phyloP scores from a whole-genome alignment of 2,113 vertebrate species.

The Melospiza georgiana region DNA sequence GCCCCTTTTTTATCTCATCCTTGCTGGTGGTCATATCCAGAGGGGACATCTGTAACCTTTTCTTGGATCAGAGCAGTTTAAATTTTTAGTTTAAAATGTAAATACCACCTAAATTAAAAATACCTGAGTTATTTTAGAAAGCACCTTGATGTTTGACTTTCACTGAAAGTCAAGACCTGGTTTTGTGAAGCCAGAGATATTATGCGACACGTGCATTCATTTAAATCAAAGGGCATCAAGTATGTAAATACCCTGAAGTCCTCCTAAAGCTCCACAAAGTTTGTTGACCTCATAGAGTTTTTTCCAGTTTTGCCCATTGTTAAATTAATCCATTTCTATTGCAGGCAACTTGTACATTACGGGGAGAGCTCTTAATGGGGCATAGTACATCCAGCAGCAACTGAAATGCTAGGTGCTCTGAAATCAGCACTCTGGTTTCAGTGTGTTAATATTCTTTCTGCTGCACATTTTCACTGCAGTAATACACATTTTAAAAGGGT shows the following conservation, averaged over 20 bases:
- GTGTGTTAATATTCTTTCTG: not conserved
- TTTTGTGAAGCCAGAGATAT: not conserved
- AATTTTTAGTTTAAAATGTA: not conserved
- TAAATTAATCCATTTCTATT: not conserved
- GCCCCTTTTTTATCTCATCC: not conserved
- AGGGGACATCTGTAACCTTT: not conserved
- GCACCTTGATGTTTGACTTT: not conserved
- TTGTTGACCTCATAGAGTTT: not conserved
- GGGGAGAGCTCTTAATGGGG: not conserved
- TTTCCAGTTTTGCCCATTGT: not conserved
- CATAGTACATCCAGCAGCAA: not conserved
- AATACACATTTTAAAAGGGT: not conserved
- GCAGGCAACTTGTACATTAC: not conserved
- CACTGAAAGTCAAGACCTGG: not conserved
- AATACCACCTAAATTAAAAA: not conserved
- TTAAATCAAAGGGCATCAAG: not conserved
- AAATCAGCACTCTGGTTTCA: not conserved
- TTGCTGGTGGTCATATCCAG: not conserved
- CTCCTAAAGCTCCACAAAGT: not conserved
- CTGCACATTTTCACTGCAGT: not conserved
- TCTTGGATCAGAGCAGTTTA: not conserved
- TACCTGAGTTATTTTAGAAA: not conserved
- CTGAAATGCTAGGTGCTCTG: not conserved
- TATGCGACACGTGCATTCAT: rapidly evolving
- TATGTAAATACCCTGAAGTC: not conserved